Base-by-base conservation (phyloP, 1,140 invertebrate species). In the Pinna nobilis region DNA sequence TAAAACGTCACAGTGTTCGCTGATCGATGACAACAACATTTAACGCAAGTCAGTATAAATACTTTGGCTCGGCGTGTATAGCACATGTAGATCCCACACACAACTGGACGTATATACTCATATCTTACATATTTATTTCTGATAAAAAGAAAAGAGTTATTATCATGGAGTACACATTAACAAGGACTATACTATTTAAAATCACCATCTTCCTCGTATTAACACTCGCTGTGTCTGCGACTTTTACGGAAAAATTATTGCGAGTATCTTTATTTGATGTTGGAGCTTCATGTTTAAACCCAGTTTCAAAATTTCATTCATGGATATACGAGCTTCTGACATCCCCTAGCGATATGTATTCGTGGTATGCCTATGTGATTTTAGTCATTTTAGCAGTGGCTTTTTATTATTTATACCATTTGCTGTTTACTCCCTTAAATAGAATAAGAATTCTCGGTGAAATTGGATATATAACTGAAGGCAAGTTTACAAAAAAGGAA, bases 381-480 rank as follows among this genome's bases (percentile, higher is more conserved):
- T 28, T 70, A 7, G 7, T 69, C 18, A 20, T 73, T 9, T 57
- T 57, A 20, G 33, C 20, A 33, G 33, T 33, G 7, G 30, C 53
- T 18, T 33, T 78, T 0, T 81, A 80, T 49, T 69, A 67, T 20
- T 11, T 69, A 18, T 84, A 83, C 55, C 18, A 67, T 3, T 6
- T 86, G 3, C 59, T 87, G 23, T 80, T 85, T 59, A 63, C 68
- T 25, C 84, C 85, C 1, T 65, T 87, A 60, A 80, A 89, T 66
- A 70, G 86, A 35, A 74, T 88, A 0, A 20, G 82, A 55, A 75
- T 82, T 33, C 76, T 91, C 28, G 85, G 85, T 11, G 90, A 91
- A 41, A 79, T 91, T 5, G 91, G 91, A n/a, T 91, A 90, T 70
- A 81, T 87, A 13, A 79, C 70, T 5, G 82, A 88, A 33, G 84